These are phyloP conservation scores for Miniopterus natalensis DNA, from an alignment of 2,113 vertebrate species.

Conservation along the genomic window DNA sequence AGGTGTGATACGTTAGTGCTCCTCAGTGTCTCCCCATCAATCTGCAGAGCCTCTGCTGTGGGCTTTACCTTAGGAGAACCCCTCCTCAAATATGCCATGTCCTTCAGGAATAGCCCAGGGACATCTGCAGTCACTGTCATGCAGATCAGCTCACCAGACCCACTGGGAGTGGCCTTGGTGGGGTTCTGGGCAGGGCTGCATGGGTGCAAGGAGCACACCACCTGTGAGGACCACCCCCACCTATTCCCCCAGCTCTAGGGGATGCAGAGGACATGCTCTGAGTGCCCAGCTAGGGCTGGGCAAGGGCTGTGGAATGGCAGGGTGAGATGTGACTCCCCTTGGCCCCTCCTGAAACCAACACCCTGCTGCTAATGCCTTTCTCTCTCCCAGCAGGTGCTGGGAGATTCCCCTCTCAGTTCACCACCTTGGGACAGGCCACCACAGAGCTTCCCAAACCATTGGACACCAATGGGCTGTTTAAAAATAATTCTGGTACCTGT, in stretches of 20 bases:
- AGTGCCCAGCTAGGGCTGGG: neutral
- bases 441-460: conserved; percentile 89
- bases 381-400: conserved; percentile 88
- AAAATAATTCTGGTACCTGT: conserved; percentile 88
- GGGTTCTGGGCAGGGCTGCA: neutral
- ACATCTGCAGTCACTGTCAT: neutral
- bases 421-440: conserved; percentile 89
- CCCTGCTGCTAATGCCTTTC: conserved; percentile 76
- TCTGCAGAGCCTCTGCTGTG: neutral
- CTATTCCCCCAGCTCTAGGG: neutral
- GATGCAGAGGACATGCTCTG: neutral
- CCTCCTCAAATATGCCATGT: neutral
- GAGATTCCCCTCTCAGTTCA: conserved; percentile 89
- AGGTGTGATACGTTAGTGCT: neutral
- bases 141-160: neutral
- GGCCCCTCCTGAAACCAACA: conserved; percentile 38
- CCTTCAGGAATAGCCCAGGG: no score
- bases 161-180: neutral
- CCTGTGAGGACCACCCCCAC: neutral
- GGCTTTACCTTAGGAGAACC: neutral
- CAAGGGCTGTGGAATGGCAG: no score
- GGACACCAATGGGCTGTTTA: conserved; percentile 87
- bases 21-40: rapidly evolving
- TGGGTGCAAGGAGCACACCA: neutral
- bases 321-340: neutral